A percentile compares a stretch with the other conserved stretches of the same genome.
Evolutionary conservation across 2,888 invertebrate species (phyloP).

Genomic region (Sarcophaga carnaria): DNA sequence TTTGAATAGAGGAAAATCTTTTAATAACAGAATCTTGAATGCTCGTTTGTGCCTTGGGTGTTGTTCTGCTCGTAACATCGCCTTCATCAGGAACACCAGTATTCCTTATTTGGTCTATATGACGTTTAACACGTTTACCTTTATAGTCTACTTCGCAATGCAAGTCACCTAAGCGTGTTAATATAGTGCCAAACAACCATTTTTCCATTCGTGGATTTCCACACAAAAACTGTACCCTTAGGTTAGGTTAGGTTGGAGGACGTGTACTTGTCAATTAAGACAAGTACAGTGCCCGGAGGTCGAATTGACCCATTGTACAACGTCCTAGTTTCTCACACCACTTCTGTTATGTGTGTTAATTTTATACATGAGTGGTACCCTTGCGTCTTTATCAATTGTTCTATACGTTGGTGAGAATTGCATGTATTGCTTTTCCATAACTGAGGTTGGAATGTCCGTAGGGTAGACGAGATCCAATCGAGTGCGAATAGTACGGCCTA

Average conservation of each 20-base stretch:
- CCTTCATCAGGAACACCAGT: background rate
- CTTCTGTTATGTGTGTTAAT: no score
- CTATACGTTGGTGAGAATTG: no score
- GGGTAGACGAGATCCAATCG: conserved; percentile 53
- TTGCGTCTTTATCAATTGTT: background rate
- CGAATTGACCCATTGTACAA: no score
- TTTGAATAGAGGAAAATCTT: conserved; percentile 1
- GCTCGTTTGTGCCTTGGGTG: background rate
- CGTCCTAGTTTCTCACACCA: no score
- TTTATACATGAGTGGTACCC: background rate
- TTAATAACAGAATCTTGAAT: background rate
- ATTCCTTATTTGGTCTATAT: conserved; percentile 14
- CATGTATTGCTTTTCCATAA: background rate
- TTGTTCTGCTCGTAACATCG: background rate
- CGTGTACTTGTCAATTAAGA: no score
- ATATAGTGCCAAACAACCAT: conserved; percentile 43
- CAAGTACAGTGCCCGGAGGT: no score
- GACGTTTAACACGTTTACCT: conserved; percentile 2
- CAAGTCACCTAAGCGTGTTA: background rate
- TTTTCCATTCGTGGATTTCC: conserved; percentile 44
- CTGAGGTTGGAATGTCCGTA: conserved; percentile 6
- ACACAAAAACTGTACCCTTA: background rate
- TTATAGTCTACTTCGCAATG: conserved; percentile 11
- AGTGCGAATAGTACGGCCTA: conserved; percentile 47
- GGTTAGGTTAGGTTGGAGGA: no score